A percentile compares a stretch with the other conserved stretches of the same genome.
phyloP scores from a whole-genome alignment of 2,113 vertebrate species.

The Aplodontia rufa region DNA sequence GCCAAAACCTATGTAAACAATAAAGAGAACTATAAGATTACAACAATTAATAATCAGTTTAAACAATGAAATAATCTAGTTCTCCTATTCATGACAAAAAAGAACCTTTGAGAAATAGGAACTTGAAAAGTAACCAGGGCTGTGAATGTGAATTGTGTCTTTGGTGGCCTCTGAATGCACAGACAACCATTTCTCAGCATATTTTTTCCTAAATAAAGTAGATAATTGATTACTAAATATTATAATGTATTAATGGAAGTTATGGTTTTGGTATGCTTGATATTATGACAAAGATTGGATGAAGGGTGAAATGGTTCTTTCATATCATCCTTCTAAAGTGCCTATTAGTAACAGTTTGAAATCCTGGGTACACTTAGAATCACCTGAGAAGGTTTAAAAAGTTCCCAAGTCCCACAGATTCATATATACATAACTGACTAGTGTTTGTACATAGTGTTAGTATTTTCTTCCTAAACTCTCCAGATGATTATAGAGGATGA shows the following conservation, averaged over 20 bases:
- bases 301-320: background rate
- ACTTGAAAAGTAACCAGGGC: background rate
- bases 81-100: background rate
- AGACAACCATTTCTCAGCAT: background rate
- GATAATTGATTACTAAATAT: background rate
- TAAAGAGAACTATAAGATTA: background rate
- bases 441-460: background rate
- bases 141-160: conserved; percentile 3
- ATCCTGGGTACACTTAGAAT: background rate
- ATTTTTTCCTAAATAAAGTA: conserved; percentile 48
- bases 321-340: background rate
- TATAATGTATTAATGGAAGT: conserved; percentile 24
- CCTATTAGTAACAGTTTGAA: background rate
- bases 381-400: conserved; percentile 7
- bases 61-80: conserved; percentile 11
- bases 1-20: background rate
- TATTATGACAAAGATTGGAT: background rate
- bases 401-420: background rate
- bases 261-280: background rate
- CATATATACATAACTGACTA: background rate
- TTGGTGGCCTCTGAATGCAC: background rate
- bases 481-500: background rate
- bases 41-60: background rate
- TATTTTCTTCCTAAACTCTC: background rate
- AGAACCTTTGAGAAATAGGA: background rate